A percentile compares a stretch with the other conserved stretches of the same genome.
These are phyloP conservation scores for Edolisoma coerulescens DNA, from an alignment of 2,113 vertebrate species.

Conservation along the genomic window DNA sequence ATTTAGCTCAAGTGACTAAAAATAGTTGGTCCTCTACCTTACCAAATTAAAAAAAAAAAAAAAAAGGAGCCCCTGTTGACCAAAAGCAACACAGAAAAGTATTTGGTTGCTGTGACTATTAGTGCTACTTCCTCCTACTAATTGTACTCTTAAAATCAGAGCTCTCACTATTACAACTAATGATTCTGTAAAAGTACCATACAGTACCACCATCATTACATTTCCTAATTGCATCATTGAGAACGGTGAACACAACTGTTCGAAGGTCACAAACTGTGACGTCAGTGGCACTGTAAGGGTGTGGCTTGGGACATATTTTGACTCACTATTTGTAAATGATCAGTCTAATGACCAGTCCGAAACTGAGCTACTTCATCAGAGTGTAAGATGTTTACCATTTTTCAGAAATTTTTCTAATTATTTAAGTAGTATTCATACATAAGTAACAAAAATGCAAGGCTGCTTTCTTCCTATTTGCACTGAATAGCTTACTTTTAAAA, in stretches of 20 bases:
- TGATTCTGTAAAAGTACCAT: neutral
- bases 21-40: neutral
- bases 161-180: neutral
- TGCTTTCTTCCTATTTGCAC: neutral
- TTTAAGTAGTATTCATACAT: neutral
- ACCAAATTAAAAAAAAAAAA: neutral
- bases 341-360: neutral
- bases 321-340: constrained; percentile 39
- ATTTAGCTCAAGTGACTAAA: neutral
- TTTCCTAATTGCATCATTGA: neutral
- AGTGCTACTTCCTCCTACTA: neutral
- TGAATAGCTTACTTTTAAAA: neutral
- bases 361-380: neutral
- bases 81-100: neutral
- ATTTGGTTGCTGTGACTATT: neutral
- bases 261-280: neutral
- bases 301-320: constrained; percentile 33
- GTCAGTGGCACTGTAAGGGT: neutral
- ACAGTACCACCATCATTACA: neutral
- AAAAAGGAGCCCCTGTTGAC: neutral
- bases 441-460: neutral
- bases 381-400: neutral
- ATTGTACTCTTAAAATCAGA: neutral
- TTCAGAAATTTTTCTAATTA: neutral
- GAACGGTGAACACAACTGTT: neutral